These are phyloP conservation scores for Actenoides hombroni DNA, from an alignment of 2,113 vertebrate species.

Conservation along the genomic window DNA sequence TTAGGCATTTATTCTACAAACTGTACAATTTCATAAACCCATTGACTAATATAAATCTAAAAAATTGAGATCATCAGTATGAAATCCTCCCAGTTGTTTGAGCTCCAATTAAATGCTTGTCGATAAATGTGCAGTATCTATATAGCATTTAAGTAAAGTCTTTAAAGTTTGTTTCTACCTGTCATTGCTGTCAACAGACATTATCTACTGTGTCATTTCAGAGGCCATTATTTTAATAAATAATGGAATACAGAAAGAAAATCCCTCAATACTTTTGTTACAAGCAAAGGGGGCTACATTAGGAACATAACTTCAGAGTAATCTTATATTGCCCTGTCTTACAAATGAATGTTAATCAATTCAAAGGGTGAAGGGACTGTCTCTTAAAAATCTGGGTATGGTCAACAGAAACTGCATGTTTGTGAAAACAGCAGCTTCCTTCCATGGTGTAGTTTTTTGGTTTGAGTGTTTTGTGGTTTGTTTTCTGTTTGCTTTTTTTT, in stretches of 20 bases:
- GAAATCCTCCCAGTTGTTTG: constrained; percentile 40
- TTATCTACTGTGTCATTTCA: background rate
- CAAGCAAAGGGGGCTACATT: background rate
- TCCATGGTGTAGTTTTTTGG: background rate
- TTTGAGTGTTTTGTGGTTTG: background rate
- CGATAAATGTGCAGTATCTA: constrained; percentile 26
- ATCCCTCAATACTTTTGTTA: background rate
- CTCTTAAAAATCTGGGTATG: background rate
- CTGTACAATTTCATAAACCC: constrained; percentile 34
- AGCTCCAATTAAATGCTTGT: constrained; percentile 37
- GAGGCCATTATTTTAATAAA: background rate
- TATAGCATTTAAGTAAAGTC: constrained; percentile 34
- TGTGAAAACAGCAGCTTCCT: background rate
- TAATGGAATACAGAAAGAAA: background rate
- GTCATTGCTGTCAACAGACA: constrained; percentile 8
- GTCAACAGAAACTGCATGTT: background rate
- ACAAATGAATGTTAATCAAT: background rate
- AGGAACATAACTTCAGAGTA: background rate
- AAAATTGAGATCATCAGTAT: constrained; percentile 39
- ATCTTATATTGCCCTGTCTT: background rate
- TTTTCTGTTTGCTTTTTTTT: too few species aligned
- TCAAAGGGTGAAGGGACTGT: background rate
- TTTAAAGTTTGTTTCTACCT: background rate
- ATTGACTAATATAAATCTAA: constrained; percentile 45
- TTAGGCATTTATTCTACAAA: constrained; percentile 50